These are phyloP conservation scores for Ormia ochracea DNA, from an alignment of 2,888 invertebrate species.

Conservation along the genomic window DNA sequence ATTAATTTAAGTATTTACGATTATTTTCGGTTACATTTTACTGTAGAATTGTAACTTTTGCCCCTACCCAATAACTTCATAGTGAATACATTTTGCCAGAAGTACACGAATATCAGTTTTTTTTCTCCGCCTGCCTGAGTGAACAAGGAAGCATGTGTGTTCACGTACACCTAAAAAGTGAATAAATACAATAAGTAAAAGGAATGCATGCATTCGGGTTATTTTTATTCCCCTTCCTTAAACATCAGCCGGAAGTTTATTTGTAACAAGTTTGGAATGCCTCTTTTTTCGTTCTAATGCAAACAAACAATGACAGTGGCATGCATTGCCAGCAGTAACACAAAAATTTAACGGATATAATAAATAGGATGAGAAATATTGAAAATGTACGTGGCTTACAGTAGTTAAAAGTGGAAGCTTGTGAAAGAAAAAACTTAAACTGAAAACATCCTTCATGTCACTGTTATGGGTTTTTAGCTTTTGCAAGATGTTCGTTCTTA, in stretches of 20 bases:
- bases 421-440: background rate
- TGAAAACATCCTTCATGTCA: background rate
- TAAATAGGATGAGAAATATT: conserved; percentile 29
- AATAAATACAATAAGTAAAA: conserved; percentile 16
- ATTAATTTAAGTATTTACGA: too few relatives aligned
- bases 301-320: conserved; percentile 1
- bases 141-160: background rate
- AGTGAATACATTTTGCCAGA: too few relatives aligned
- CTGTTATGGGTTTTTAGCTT: conserved; percentile 24
- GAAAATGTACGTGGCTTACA: conserved; percentile 26
- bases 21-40: too few relatives aligned
- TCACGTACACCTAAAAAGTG: background rate
- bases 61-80: too few relatives aligned
- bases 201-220: conserved; percentile 6
- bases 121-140: too few relatives aligned
- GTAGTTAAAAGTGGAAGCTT: conserved; percentile 5
- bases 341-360: background rate
- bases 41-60: too few relatives aligned
- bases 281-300: background rate
- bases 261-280: conserved; percentile 50
- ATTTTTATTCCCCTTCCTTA: background rate
- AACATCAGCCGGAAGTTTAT: conserved; percentile 50
- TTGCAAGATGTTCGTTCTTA: conserved; percentile 11
- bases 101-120: too few relatives aligned
- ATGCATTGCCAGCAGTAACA: background rate